phyloP scores from a whole-genome alignment of 2,797 vertebrate species.

The Myripristis murdjan region DNA sequence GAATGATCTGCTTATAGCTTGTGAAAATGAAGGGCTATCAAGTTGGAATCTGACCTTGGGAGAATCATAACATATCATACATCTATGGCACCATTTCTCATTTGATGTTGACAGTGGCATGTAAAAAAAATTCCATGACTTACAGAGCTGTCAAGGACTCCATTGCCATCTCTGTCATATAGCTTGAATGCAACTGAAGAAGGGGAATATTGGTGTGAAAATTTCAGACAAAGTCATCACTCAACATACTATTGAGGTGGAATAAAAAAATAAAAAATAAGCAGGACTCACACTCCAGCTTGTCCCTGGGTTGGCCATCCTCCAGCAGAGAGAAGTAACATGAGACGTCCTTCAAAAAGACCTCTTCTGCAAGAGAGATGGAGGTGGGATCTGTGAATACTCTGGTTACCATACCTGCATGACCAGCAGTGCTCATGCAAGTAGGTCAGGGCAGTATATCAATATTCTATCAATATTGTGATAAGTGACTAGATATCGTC shows the following conservation, averaged over 20 bases:
- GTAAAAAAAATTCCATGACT: slow-evolving; percentile 63
- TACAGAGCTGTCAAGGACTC: slow-evolving; percentile 93
- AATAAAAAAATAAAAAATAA: slow-evolving; percentile 15
- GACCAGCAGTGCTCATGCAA: slow-evolving; percentile 20
- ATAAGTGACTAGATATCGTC: no score
- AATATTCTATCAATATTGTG: no score
- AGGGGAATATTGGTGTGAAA: slow-evolving; percentile 51
- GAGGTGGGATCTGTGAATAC: slow-evolving; percentile 31
- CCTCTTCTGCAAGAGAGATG: slow-evolving; percentile 75
- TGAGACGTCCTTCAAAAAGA: slow-evolving; percentile 93
- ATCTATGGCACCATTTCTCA: background rate
- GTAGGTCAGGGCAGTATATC: no score
- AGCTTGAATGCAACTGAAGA: slow-evolving; percentile 92
- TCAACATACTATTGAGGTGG: slow-evolving; percentile 24
- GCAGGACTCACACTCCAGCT: slow-evolving; percentile 92
- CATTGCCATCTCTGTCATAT: slow-evolving; percentile 94
- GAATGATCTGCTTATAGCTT: background rate
- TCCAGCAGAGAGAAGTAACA: slow-evolving; percentile 97
- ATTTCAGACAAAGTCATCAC: slow-evolving; percentile 12
- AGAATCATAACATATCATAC: background rate
- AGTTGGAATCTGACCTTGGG: background rate
- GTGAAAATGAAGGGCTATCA: background rate
- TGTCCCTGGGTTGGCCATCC: slow-evolving; percentile 93
- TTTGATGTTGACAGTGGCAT: background rate
- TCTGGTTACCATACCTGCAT: slow-evolving; percentile 48